Evolutionary conservation across 1,140 invertebrate species (phyloP).

Genomic region (Drosophila azteca): DNA sequence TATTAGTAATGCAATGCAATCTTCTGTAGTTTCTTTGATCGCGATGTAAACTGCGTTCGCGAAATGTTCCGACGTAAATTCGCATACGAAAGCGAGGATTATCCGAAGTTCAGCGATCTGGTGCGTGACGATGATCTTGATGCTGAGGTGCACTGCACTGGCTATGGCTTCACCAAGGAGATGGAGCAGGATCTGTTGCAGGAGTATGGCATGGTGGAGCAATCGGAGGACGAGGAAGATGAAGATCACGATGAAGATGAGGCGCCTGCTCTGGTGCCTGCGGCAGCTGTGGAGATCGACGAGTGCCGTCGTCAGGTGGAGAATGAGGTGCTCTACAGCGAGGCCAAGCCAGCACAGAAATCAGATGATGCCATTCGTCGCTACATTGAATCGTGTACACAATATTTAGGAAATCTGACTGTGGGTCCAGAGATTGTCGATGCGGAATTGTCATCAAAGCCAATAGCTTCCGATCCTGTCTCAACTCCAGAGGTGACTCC

Average conservation of each 20-base stretch:
- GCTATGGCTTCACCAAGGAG: conserved; percentile 94
- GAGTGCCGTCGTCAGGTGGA: conserved; percentile 85
- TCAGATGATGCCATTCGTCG: conserved; percentile 77
- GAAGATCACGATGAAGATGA: conserved; percentile 42
- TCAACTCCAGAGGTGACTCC: background rate
- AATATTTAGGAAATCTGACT: conserved; percentile 73
- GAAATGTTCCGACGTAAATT: conserved; percentile 97
- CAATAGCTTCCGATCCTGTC: background rate
- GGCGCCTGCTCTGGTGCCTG: conserved; percentile 56
- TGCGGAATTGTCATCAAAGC: conserved; percentile 16
- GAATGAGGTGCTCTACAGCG: conserved; percentile 82
- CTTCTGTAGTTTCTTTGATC: conserved; percentile 92
- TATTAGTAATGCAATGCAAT: background rate
- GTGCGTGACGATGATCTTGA: conserved; percentile 93
- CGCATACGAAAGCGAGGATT: conserved; percentile 94
- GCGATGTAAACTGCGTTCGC: conserved; percentile 96
- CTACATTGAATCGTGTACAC: conserved; percentile 79
- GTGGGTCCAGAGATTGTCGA: conserved; percentile 59
- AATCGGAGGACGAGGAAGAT: conserved; percentile 49
- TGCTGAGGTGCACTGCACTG: conserved; percentile 94
- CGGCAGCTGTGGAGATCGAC: conserved; percentile 84
- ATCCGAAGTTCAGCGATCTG: conserved; percentile 94
- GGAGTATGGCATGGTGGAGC: conserved; percentile 81
- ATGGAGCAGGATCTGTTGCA: conserved; percentile 90
- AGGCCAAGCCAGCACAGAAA: conserved; percentile 59